A percentile compares a stretch with the other conserved stretches of the same genome.
Conservation (phyloP, 2,113 vertebrate species). For the Odontophorus gujanensis region DNA sequence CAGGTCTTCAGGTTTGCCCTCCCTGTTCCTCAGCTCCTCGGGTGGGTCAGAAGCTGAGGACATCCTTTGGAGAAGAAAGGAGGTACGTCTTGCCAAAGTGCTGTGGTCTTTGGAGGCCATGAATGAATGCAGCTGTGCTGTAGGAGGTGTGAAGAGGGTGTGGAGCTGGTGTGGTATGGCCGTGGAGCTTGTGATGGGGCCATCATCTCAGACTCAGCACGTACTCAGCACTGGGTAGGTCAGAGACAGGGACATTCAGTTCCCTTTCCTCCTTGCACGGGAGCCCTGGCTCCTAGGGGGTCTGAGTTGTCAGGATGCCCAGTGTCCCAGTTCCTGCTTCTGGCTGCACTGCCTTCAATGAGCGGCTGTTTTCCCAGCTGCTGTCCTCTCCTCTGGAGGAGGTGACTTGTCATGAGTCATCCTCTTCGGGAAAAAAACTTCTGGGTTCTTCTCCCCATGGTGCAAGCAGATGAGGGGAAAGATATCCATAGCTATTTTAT, state of each 20-base stretch:
- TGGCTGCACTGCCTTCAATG: not conserved
- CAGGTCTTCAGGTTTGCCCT: not conserved
- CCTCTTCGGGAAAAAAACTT: conserved; percentile 32
- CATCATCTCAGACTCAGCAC: conserved; percentile 10
- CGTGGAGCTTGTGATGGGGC: not conserved
- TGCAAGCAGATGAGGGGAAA: conserved; percentile 21
- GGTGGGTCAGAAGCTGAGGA: not conserved
- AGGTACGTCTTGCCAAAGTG: not conserved
- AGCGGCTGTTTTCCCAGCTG: conserved; percentile 62
- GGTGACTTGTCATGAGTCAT: conserved; percentile 39
- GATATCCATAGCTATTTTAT: conserved; percentile 16
- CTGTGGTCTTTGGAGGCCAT: conserved; percentile 1
- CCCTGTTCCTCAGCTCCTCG: not conserved
- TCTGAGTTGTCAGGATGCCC: conserved; percentile 26
- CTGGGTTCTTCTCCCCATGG: not conserved
- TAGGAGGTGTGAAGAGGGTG: conserved; percentile 21
- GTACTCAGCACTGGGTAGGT: not conserved
- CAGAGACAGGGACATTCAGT: conserved; percentile 10
- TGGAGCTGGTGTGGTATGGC: not conserved
- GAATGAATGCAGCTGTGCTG: conserved; percentile 11
- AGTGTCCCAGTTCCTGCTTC: not conserved
- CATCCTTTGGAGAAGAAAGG: not conserved
- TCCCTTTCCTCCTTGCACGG: not conserved
- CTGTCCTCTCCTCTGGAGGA: conserved; percentile 32
- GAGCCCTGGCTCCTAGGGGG: not conserved